These are phyloP conservation scores for Drosophila biarmipes DNA, from an alignment of 1,140 invertebrate genomes.

Conservation along the genomic window DNA sequence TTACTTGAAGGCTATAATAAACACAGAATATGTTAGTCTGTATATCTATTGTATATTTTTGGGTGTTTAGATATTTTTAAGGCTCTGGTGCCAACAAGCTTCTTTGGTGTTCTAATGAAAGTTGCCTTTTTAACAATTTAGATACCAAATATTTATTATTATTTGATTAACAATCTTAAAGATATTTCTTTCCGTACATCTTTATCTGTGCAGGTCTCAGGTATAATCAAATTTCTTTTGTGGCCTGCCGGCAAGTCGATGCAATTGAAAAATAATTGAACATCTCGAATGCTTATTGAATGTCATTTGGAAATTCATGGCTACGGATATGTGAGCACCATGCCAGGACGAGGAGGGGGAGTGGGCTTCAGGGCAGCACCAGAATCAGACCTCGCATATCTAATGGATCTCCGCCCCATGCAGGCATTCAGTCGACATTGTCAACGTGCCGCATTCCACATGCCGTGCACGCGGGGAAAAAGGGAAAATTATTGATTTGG, in stretches of 20 bases:
- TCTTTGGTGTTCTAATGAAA: too few species aligned
- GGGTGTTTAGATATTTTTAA: too few species aligned
- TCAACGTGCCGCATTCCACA: conserved; percentile 41
- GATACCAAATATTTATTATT: background rate
- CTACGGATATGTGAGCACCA: conserved; percentile 1
- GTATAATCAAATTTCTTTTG: conserved; percentile 46
- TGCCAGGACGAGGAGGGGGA: background rate
- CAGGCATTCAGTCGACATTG: conserved; percentile 44
- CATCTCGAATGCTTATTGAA: conserved; percentile 57
- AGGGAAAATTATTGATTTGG: conserved; percentile 57
- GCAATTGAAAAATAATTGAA: conserved; percentile 68
- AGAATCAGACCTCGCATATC: conserved; percentile 26
- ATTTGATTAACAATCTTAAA: background rate
- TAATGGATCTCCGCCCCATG: conserved; percentile 13
- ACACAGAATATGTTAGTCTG: too few species aligned
- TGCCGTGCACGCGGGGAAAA: conserved; percentile 37
- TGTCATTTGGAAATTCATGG: conserved; percentile 51
- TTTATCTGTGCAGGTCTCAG: conserved; percentile 6
- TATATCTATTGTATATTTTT: too few species aligned
- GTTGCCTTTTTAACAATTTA: too few species aligned
- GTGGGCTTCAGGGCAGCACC: background rate
- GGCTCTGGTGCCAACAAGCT: background rate
- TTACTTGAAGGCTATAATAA: too few species aligned
- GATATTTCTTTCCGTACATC: background rate
- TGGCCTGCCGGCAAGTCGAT: conserved; percentile 37